Evolutionary conservation across 2,888 invertebrate genomes (phyloP), one percentile per base, ranked within the genome.

Genomic region (Aphidoletes aphidimyza): DNA sequence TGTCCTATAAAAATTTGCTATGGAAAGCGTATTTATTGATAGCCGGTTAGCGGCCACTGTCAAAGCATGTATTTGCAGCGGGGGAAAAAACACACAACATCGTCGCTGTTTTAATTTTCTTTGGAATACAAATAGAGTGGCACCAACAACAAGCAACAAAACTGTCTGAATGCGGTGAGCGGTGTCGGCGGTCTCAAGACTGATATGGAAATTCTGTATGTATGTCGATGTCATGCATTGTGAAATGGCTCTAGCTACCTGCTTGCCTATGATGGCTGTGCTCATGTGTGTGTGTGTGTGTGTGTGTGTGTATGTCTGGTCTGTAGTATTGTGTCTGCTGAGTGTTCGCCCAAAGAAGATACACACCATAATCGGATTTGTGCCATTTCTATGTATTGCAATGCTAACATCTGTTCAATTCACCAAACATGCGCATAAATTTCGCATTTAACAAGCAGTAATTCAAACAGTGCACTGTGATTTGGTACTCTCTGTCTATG

Each of bases 1-100:
- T n/a, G n/a, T n/a, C n/a, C n/a, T n/a, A n/a, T n/a, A n/a, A n/a
- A n/a, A n/a, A n/a, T n/a, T n/a, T n/a, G n/a, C n/a, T n/a, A n/a
- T n/a, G n/a, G n/a, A n/a, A n/a, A n/a, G 54, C 17, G 17, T 47
- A 47, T 47, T 47, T 11, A 2, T 54, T 6, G 6, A 54, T 22
- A 54, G 14, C 30, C 30, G 30, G 34, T 54, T 54, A 54, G 54
- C 54, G 54, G 54, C 54, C 54, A 54, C 54, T 54, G 54, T 69
- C 69, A 34, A 69, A 69, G 30, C 69, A 69, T 69, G 34, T 69
- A 2, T 69, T 30, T 69, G 26, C 54, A 54, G 22, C 8, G 8
- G 47, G 17, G 47, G 17, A 47, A 11, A 17, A 17, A 11, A 47
- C 54, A 26, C 54, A 26, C 26, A 2, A 54, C 26, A 69, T 30